Evolutionary conservation across 2,797 vertebrate genomes (phyloP).

Genomic region (Acanthurus tractus): DNA sequence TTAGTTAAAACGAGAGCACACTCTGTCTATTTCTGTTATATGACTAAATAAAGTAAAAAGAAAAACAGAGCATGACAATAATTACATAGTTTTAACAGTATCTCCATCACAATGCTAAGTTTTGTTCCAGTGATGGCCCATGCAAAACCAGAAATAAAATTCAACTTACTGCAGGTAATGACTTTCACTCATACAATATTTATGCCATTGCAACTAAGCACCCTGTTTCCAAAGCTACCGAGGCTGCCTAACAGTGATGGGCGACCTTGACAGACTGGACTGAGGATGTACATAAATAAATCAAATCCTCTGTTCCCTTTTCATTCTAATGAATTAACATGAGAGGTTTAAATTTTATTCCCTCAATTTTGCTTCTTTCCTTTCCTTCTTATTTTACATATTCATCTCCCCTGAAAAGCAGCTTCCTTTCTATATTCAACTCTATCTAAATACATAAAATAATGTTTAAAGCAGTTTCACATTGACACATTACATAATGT

Average conservation of each 20-base stretch:
- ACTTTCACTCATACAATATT: slow-evolving; percentile 20
- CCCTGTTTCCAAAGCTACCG: slow-evolving; percentile 1
- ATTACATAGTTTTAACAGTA: neutral
- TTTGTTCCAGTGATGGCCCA: neutral
- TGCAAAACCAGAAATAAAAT: neutral
- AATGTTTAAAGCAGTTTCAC: neutral
- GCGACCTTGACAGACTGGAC: slow-evolving; percentile 48
- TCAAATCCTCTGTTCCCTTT: slow-evolving; percentile 36
- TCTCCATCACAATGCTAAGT: neutral
- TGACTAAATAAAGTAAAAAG: neutral
- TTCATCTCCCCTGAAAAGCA: slow-evolving; percentile 2
- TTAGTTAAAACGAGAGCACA: neutral
- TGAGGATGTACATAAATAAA: slow-evolving; percentile 52
- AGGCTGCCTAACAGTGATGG: slow-evolving; percentile 1
- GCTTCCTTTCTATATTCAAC: neutral
- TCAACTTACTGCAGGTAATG: neutral
- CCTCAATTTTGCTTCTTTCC: slow-evolving; percentile 2
- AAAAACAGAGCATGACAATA: neutral
- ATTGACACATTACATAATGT: neutral
- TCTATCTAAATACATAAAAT: neutral
- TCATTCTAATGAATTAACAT: slow-evolving; percentile 40
- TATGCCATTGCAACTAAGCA: slow-evolving; percentile 12
- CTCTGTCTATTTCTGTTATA: neutral
- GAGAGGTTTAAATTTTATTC: slow-evolving; percentile 28
- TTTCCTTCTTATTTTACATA: slow-evolving; percentile 18